These are phyloP conservation scores for Coleophora deauratella DNA, from an alignment of 2,888 invertebrate genomes.

Conservation along the genomic window DNA sequence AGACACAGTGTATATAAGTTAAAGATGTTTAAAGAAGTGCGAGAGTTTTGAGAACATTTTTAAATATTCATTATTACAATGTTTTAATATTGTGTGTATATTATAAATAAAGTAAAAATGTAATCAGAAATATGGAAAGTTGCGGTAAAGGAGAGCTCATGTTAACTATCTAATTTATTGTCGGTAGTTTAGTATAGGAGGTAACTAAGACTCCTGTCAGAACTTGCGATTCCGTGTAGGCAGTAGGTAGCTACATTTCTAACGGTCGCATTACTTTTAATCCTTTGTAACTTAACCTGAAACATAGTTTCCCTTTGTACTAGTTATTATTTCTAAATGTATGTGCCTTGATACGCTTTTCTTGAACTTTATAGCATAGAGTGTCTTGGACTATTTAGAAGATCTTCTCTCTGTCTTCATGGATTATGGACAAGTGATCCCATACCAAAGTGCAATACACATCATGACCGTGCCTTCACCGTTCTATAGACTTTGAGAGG, in stretches of 20 bases:
- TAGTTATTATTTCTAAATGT: constrained; percentile 70
- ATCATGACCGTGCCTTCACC: constrained; percentile 74
- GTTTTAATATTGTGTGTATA: too few species aligned
- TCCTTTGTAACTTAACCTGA: constrained; percentile 33
- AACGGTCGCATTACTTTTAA: constrained; percentile 57
- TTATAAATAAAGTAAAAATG: too few species aligned
- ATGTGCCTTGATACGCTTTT: constrained; percentile 74
- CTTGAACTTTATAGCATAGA: constrained; percentile 67
- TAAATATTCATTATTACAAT: constrained; percentile 33
- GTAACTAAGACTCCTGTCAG: neutral
- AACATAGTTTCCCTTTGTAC: constrained; percentile 42
- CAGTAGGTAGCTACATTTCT: constrained; percentile 43
- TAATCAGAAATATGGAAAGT: constrained; percentile 16
- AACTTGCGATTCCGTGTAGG: constrained; percentile 14
- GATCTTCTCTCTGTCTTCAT: constrained; percentile 66
- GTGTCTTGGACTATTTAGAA: constrained; percentile 69
- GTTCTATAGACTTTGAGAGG: constrained; percentile 73
- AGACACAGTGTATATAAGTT: neutral
- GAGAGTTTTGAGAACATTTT: constrained; percentile 56
- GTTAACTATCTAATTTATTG: constrained; percentile 19
- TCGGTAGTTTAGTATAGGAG: too few species aligned
- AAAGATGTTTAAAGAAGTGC: constrained; percentile 33
- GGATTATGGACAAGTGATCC: constrained; percentile 63
- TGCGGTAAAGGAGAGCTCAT: constrained; percentile 23
- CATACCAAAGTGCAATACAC: constrained; percentile 66